These are phyloP conservation scores for Trypoxylus dichotomus DNA, from an alignment of 1,140 invertebrate species.

Conservation along the genomic window DNA sequence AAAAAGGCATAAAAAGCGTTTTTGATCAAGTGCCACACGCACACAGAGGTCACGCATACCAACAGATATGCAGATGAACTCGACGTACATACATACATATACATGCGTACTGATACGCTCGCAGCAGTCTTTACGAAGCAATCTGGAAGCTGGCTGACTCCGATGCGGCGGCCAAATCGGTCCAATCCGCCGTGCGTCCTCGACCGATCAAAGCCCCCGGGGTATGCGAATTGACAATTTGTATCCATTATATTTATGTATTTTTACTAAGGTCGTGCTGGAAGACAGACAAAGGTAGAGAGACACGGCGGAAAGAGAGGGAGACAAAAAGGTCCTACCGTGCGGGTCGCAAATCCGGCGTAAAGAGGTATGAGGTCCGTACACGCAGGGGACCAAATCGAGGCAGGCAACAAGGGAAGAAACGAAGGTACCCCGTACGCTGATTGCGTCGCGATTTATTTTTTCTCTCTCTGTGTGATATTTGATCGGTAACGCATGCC, in stretches of 20 bases:
- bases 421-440: too few species aligned
- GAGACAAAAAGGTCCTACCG: neutral
- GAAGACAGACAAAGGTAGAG: neutral
- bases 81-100: neutral
- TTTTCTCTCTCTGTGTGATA: slow-evolving; percentile 37
- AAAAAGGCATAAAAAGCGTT: slow-evolving; percentile 2
- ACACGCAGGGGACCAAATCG: neutral
- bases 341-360: neutral
- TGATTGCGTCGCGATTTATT: slow-evolving; percentile 33
- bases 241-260: slow-evolving; percentile 53
- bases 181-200: slow-evolving; percentile 29
- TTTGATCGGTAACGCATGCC: slow-evolving; percentile 42
- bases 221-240: slow-evolving; percentile 50
- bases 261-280: slow-evolving; percentile 47
- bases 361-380: slow-evolving; percentile 30
- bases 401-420: neutral
- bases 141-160: neutral
- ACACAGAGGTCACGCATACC: too few species aligned
- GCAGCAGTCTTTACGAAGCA: slow-evolving; percentile 28
- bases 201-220: slow-evolving; percentile 44
- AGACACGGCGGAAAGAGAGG: slow-evolving; percentile 22
- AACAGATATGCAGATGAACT: neutral
- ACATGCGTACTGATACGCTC: neutral
- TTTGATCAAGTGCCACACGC: neutral
- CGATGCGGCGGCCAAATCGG: slow-evolving; percentile 3